Evolutionary conservation across 2,888 invertebrate species (phyloP).

Genomic region (Aleiodes testaceus): DNA sequence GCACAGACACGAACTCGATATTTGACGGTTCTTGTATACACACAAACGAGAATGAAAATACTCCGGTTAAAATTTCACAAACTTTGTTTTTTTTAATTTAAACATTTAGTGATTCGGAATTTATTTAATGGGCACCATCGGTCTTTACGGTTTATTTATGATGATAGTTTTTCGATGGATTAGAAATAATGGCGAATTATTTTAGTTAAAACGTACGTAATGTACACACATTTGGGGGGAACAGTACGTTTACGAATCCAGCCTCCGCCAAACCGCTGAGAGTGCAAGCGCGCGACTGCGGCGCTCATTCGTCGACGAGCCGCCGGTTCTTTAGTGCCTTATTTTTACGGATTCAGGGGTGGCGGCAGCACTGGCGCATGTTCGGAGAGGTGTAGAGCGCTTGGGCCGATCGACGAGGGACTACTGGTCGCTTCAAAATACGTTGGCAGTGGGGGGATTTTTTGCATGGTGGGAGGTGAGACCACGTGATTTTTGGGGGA

Average conservation of each 20-base stretch:
- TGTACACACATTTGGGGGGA: no score
- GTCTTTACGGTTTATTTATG: no score
- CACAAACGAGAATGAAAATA: constrained; percentile 6
- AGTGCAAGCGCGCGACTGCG: constrained; percentile 70
- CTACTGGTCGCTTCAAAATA: neutral
- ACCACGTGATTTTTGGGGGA: no score
- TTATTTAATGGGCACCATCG: no score
- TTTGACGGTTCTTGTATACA: constrained; percentile 26
- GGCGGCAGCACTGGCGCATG: constrained; percentile 59
- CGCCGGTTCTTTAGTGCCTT: constrained; percentile 49
- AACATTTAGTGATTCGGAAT: no score
- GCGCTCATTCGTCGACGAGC: constrained; percentile 62
- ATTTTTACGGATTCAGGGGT: constrained; percentile 47
- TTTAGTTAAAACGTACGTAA: no score
- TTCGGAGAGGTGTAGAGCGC: neutral
- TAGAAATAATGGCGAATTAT: no score
- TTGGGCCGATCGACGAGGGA: neutral
- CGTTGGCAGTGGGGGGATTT: neutral
- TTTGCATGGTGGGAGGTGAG: no score
- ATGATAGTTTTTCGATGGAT: no score
- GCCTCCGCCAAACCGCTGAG: constrained; percentile 65
- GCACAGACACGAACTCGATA: constrained; percentile 16
- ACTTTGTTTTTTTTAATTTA: no score
- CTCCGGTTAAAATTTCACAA: no score
- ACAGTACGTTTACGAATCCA: constrained; percentile 45